phyloP scores from a whole-genome alignment of 2,113 vertebrate species.

The Tetraodon nigroviridis region DNA sequence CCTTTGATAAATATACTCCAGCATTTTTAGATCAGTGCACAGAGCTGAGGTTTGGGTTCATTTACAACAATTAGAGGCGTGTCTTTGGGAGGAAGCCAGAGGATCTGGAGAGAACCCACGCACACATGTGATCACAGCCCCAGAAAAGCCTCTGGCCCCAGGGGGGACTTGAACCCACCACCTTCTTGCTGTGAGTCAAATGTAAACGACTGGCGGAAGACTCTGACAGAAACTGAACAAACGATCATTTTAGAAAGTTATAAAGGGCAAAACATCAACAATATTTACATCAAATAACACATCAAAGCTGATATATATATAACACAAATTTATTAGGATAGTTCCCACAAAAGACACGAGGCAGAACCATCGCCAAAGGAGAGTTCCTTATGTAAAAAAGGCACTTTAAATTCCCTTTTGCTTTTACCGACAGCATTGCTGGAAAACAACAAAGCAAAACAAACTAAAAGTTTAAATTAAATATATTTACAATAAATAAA shows the following conservation, averaged over 20 bases:
- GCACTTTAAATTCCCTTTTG: slow-evolving; percentile 69
- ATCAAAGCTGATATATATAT: slow-evolving; percentile 37
- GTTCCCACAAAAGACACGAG: slow-evolving; percentile 41
- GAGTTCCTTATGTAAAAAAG: slow-evolving; percentile 59
- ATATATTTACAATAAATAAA: slow-evolving; percentile 82
- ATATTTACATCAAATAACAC: slow-evolving; percentile 22
- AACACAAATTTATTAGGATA: slow-evolving; percentile 67
- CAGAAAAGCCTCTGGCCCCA: too few relatives aligned
- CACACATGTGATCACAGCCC: too few relatives aligned
- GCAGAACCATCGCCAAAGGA: slow-evolving; percentile 32
- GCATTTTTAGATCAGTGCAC: slow-evolving; percentile 10
- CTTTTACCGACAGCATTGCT: slow-evolving; percentile 52
- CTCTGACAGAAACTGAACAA: too few relatives aligned
- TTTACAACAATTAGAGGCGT: slow-evolving; percentile 19
- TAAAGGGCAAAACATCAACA: slow-evolving; percentile 14
- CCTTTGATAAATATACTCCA: slow-evolving; percentile 7
- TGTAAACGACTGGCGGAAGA: neutral
- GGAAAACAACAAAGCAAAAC: slow-evolving; percentile 13
- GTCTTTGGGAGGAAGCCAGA: too few relatives aligned
- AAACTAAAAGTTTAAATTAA: slow-evolving; percentile 69
- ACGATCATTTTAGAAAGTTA: neutral
- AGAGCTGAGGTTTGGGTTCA: slow-evolving; percentile 39
- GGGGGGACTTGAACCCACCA: too few relatives aligned
- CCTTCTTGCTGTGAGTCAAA: neutral
- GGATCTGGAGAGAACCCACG: too few relatives aligned